These are phyloP conservation scores for Phenganax stokvisi DNA, from an alignment of 92 coral and sea anemone genomes.

Conservation along the genomic window DNA sequence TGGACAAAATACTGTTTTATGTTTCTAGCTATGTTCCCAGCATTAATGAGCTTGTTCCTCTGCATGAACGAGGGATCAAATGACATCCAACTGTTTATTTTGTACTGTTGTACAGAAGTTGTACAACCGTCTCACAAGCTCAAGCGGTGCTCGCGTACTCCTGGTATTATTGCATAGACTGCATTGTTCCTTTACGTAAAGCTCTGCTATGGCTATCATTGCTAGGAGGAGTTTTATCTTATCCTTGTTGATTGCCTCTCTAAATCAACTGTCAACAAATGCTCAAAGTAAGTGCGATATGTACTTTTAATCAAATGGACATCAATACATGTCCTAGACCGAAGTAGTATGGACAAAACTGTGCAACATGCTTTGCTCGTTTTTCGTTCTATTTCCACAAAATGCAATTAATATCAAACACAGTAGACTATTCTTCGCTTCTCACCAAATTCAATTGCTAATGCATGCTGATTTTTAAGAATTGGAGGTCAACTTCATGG, in stretches of 20 bases:
- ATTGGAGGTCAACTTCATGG: constrained; percentile 10
- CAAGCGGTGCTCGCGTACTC: constrained; percentile 13
- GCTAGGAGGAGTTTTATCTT: neutral
- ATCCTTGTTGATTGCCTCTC: constrained; percentile 8
- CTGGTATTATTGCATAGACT: constrained; percentile 6
- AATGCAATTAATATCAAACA: too few species aligned
- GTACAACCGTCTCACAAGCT: constrained; percentile 19
- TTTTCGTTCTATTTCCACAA: neutral
- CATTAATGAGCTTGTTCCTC: constrained; percentile 13
- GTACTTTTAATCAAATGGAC: neutral
- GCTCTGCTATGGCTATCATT: neutral
- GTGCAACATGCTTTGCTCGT: neutral
- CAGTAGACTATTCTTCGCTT: neutral
- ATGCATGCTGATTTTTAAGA: constrained; percentile 9
- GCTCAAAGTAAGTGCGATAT: constrained; percentile 19
- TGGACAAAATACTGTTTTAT: too few species aligned
- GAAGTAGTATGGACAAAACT: too few species aligned
- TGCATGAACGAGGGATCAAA: constrained; percentile 31
- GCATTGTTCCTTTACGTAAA: constrained; percentile 26
- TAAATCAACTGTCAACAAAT: constrained; percentile 17
- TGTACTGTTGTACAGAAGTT: constrained; percentile 3
- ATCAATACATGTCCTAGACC: too few species aligned
- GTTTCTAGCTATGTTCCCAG: too few species aligned
- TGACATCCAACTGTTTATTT: constrained; percentile 26
- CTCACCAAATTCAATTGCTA: neutral